Percentiles rank a stretch among this genome's conserved stretches.
These are phyloP conservation scores for Poeciliopsis turrubarensis DNA, from an alignment of 2,113 vertebrate species.

Conservation along the genomic window DNA sequence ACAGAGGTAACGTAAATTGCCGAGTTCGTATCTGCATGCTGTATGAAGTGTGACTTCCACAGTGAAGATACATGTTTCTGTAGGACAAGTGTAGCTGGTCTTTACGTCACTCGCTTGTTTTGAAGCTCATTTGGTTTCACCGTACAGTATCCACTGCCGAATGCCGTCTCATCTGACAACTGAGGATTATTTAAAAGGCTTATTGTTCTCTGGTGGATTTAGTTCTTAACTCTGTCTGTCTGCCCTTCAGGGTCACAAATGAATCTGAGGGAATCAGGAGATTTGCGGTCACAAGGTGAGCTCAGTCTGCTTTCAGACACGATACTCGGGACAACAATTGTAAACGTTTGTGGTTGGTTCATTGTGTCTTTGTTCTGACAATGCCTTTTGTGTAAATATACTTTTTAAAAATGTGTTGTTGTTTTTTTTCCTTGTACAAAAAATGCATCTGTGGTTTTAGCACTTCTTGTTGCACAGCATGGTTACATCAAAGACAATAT, in stretches of 20 bases:
- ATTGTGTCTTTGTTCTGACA: background rate
- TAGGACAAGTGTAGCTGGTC: slow-evolving; percentile 8
- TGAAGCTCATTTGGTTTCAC: slow-evolving; percentile 48
- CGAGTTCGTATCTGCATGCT: slow-evolving; percentile 46
- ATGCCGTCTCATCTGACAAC: slow-evolving; percentile 31
- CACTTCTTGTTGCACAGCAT: background rate
- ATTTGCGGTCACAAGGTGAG: slow-evolving; percentile 95
- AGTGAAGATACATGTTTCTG: background rate
- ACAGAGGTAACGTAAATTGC: background rate
- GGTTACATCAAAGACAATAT: background rate
- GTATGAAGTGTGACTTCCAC: slow-evolving; percentile 1
- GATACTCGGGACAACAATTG: background rate
- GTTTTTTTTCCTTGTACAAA: background rate
- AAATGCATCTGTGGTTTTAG: background rate
- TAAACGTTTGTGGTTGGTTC: background rate
- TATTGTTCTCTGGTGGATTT: slow-evolving; percentile 12
- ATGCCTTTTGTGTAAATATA: background rate
- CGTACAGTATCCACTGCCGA: slow-evolving; percentile 29
- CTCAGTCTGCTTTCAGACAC: background rate
- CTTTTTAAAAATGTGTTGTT: background rate
- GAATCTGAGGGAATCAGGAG: slow-evolving; percentile 98
- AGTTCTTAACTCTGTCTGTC: slow-evolving; percentile 31
- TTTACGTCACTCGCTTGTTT: slow-evolving; percentile 42
- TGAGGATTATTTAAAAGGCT: slow-evolving; percentile 6
- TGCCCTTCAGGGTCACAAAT: slow-evolving; percentile 90